phyloP scores from a whole-genome alignment of 2,113 vertebrate genomes.

The Ammodramus savannarum region DNA sequence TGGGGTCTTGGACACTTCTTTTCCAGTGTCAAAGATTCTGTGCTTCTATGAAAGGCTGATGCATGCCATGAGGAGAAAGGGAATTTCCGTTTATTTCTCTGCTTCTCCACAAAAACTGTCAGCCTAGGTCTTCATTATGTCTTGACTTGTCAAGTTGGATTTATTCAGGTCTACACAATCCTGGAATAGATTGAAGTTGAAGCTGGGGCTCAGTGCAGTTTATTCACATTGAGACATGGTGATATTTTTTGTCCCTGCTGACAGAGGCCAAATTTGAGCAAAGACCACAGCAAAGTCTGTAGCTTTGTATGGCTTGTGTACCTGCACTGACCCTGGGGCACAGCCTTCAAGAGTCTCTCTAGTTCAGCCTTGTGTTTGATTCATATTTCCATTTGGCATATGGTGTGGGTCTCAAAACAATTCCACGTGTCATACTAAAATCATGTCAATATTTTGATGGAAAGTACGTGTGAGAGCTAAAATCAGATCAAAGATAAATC shows the following conservation, averaged over 20 bases:
- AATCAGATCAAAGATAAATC: constrained; percentile 48
- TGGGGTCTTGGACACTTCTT: neutral
- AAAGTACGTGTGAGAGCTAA: constrained; percentile 30
- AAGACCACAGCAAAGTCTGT: neutral
- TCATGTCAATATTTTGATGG: constrained; percentile 37
- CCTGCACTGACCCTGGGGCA: constrained; percentile 7
- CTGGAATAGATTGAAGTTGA: neutral
- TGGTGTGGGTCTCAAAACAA: constrained; percentile 35
- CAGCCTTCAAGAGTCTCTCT: neutral
- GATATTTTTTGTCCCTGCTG: neutral
- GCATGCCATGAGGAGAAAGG: neutral
- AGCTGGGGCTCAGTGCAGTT: neutral
- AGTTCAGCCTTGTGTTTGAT: constrained; percentile 24
- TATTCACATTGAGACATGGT: neutral
- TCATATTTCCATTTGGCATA: constrained; percentile 46
- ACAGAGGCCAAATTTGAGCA: neutral
- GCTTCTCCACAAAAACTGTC: neutral
- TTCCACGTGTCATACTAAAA: constrained; percentile 46
- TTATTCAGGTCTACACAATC: neutral
- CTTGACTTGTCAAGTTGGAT: neutral
- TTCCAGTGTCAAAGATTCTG: neutral
- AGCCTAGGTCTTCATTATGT: neutral
- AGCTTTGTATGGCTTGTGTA: neutral
- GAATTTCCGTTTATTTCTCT: neutral
- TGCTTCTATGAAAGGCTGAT: neutral